Evolutionary conservation across 2,888 invertebrate genomes (phyloP).

Genomic region (Cryptus viduatorius): DNA sequence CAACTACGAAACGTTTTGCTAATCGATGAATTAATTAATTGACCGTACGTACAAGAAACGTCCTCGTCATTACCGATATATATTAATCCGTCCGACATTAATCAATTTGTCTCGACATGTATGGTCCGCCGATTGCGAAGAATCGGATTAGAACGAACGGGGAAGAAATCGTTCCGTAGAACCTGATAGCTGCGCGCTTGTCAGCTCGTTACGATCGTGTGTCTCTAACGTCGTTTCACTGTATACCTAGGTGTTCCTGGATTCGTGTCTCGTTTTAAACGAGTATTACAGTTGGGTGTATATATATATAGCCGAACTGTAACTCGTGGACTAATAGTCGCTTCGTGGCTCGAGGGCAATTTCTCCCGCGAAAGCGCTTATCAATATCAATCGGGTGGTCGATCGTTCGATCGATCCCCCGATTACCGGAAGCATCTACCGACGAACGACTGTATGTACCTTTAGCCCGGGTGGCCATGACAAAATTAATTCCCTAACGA

Average conservation of each 20-base stretch:
- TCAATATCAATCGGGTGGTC: conserved; percentile 70
- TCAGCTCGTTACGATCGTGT: conserved; percentile 57
- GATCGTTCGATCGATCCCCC: conserved; percentile 70
- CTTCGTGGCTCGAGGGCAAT: conserved; percentile 68
- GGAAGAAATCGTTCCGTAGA: conserved; percentile 66
- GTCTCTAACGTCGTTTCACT: conserved; percentile 26
- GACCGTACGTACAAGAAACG: not conserved
- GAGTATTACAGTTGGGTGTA: conserved; percentile 51
- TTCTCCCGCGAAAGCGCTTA: conserved; percentile 76
- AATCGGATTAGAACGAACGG: conserved; percentile 59
- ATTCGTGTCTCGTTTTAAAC: conserved; percentile 51
- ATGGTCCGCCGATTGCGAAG: conserved; percentile 56
- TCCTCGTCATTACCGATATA: conserved; percentile 13
- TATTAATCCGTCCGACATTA: conserved; percentile 59
- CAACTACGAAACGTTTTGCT: not conserved
- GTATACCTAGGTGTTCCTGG: conserved; percentile 20
- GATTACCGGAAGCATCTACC: conserved; percentile 65
- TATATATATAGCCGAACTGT: conserved; percentile 21
- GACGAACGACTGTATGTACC: conserved; percentile 6
- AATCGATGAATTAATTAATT: conserved; percentile 5
- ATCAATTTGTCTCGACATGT: conserved; percentile 63
- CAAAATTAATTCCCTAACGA: conserved; percentile 69
- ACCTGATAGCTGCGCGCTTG: conserved; percentile 64
- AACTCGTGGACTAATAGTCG: not conserved
- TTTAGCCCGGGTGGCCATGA: conserved; percentile 32